These are phyloP conservation scores for Heliocidaris tuberculata DNA, from an alignment of 35 echinoderm and acorn worm genomes.

Conservation along the genomic window DNA sequence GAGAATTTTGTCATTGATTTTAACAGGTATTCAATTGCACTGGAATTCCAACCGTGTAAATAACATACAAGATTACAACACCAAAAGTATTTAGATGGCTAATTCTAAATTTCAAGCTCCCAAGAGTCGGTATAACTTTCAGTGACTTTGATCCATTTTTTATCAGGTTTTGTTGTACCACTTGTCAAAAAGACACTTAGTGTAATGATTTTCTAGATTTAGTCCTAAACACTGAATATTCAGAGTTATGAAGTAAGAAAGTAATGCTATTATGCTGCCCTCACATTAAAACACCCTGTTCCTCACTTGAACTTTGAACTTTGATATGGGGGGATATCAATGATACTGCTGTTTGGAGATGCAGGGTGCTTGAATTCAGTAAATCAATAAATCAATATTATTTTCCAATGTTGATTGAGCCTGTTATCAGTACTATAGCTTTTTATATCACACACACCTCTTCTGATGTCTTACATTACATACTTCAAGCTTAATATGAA, in stretches of 20 bases:
- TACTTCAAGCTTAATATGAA: not conserved
- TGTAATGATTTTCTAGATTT: not conserved
- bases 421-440: not conserved
- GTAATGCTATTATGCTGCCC: too few relatives aligned
- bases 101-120: not conserved
- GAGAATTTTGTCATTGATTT: not conserved
- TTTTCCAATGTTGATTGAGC: not conserved
- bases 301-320: not conserved
- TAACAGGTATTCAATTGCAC: not conserved
- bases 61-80: not conserved
- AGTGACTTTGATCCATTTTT: not conserved
- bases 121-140: not conserved
- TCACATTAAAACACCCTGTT: too few relatives aligned
- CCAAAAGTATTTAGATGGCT: not conserved
- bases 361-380: not conserved
- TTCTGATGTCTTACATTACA: not conserved
- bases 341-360: not conserved
- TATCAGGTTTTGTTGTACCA: not conserved
- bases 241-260: not conserved
- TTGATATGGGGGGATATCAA: not conserved
- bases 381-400: not conserved
- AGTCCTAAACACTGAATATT: not conserved
- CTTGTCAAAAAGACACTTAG: not conserved
- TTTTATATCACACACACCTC: not conserved
- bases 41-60: not conserved